Conservation (phyloP, 2,888 invertebrate genomes). For the Harmothoe impar region DNA sequence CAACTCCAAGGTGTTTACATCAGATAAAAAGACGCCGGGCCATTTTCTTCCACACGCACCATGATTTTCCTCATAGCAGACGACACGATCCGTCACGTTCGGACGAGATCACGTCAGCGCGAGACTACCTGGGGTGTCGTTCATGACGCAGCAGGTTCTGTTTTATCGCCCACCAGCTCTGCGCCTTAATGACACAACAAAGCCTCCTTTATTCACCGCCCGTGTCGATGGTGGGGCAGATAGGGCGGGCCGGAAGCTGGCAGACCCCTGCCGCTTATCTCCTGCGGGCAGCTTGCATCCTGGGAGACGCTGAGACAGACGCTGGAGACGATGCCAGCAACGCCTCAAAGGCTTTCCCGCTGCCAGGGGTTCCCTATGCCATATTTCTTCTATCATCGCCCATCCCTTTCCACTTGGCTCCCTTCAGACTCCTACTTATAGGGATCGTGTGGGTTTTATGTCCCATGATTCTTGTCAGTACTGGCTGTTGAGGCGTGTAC, state of each 20-base stretch:
- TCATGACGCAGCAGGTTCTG: conserved; percentile 55
- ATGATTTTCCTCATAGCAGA: conserved; percentile 34
- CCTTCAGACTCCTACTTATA: not conserved
- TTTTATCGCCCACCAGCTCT: conserved; percentile 32
- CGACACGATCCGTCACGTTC: conserved; percentile 32
- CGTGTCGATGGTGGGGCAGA: conserved; percentile 58
- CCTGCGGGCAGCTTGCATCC: conserved; percentile 44
- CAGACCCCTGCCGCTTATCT: conserved; percentile 47
- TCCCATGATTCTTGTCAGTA: no score
- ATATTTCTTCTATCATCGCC: conserved; percentile 35
- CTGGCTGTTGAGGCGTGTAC: no score
- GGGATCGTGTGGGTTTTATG: no score
- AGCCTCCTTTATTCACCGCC: conserved; percentile 28
- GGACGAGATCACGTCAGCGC: conserved; percentile 14
- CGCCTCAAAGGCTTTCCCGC: not conserved
- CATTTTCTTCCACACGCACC: conserved; percentile 30
- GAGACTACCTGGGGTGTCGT: conserved; percentile 56
- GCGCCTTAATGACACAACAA: conserved; percentile 48
- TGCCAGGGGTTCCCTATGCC: not conserved
- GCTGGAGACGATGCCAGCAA: conserved; percentile 41
- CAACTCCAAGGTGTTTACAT: conserved; percentile 55
- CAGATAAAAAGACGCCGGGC: conserved; percentile 22
- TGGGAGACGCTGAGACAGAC: conserved; percentile 48
- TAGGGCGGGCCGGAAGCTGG: conserved; percentile 42
- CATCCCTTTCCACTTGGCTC: conserved; percentile 7